phyloP scores from a whole-genome alignment of 2,797 vertebrate species.

The Pseudochromis fuscus region DNA sequence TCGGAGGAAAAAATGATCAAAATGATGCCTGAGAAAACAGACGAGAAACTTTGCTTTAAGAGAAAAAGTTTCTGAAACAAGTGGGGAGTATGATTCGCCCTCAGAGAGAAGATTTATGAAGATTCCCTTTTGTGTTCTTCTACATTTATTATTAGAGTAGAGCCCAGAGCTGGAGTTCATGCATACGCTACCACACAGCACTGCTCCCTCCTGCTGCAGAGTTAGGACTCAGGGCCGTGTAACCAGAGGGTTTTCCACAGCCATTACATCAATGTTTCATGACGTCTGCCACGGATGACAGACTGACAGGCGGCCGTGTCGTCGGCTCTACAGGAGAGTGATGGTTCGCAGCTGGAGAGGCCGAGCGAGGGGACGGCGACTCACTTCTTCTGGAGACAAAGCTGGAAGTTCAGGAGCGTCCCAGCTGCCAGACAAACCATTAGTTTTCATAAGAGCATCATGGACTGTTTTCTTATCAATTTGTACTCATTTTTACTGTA shows the following conservation, averaged over 20 bases:
- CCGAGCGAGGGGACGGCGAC: neutral
- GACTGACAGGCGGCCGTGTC: slow-evolving; percentile 62
- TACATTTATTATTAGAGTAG: slow-evolving; percentile 59
- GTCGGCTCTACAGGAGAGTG: slow-evolving; percentile 54
- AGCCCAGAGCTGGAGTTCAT: slow-evolving; percentile 36
- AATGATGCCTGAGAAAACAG: slow-evolving; percentile 34
- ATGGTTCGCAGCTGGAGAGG: slow-evolving; percentile 65
- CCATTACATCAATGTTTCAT: slow-evolving; percentile 71
- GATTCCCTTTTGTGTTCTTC: slow-evolving; percentile 36
- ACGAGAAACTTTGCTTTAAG: slow-evolving; percentile 50
- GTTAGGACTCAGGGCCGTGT: slow-evolving; percentile 31
- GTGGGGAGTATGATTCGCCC: slow-evolving; percentile 4
- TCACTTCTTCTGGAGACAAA: no score
- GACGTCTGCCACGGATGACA: slow-evolving; percentile 69
- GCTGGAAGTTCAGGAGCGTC: no score
- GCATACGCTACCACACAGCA: slow-evolving; percentile 30
- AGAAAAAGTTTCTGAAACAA: slow-evolving; percentile 60
- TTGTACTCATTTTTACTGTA: slow-evolving; percentile 77
- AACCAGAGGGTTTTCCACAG: slow-evolving; percentile 51
- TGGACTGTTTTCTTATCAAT: slow-evolving; percentile 75
- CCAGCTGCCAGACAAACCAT: slow-evolving; percentile 57
- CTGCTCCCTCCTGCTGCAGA: slow-evolving; percentile 37
- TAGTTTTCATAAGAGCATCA: slow-evolving; percentile 74
- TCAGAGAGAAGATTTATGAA: slow-evolving; percentile 53
- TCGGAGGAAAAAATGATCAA: slow-evolving; percentile 69